Percentiles rank a stretch among this genome's conserved stretches.
Evolutionary conservation across 2,888 invertebrate species (phyloP).

Genomic region (Eueremaeus valkanovi): DNA sequence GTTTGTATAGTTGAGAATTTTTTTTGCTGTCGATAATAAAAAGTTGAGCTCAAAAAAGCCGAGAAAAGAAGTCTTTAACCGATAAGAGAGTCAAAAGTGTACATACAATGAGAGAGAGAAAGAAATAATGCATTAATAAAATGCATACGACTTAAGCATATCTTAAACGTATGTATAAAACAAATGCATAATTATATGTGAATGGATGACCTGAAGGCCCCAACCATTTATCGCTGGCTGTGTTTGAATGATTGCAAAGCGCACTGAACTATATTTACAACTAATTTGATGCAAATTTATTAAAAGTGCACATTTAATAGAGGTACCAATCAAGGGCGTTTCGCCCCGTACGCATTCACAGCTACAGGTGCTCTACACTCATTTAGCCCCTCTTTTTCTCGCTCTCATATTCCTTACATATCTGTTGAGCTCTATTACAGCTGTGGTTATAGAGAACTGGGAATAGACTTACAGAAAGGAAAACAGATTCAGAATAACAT

Average conservation of each 20-base stretch:
- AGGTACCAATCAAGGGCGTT: conserved; percentile 34
- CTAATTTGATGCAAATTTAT: conserved; percentile 36
- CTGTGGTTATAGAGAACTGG: not conserved
- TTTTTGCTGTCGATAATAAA: no score
- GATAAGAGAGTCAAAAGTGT: conserved; percentile 15
- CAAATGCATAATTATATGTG: conserved; percentile 26
- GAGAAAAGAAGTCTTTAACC: conserved; percentile 9
- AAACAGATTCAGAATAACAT: not conserved
- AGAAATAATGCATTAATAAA: not conserved
- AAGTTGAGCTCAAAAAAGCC: no score
- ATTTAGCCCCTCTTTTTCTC: not conserved
- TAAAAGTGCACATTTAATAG: conserved; percentile 35
- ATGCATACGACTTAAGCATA: conserved; percentile 9
- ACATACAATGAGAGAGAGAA: not conserved
- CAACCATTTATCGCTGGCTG: conserved; percentile 29
- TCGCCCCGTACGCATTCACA: not conserved
- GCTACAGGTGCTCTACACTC: conserved; percentile 21
- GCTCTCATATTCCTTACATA: not conserved
- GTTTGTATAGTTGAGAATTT: no score
- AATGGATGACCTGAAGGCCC: conserved; percentile 15
- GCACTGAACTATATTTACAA: conserved; percentile 20
- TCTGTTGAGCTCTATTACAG: not conserved
- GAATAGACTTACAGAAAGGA: not conserved
- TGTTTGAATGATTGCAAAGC: not conserved
- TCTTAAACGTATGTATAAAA: not conserved